phyloP scores from a whole-genome alignment of 2,113 vertebrate species.

The Centropristis striata region DNA sequence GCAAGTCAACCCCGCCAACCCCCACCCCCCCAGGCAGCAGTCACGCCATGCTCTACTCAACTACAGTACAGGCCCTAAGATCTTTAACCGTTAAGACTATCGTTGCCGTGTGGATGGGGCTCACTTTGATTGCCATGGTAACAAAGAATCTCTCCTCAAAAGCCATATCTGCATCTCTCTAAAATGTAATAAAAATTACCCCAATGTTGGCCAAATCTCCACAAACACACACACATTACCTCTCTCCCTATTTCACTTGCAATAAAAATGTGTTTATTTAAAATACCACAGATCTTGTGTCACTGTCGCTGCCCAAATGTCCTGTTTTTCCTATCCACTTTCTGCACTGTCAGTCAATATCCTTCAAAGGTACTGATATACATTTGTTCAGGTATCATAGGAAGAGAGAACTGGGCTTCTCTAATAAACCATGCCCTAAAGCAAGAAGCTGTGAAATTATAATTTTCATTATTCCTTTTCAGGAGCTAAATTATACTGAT shows the following conservation, averaged over 20 bases:
- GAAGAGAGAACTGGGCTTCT: background rate
- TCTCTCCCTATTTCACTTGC: background rate
- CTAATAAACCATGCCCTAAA: background rate
- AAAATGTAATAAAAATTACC: constrained; percentile 6
- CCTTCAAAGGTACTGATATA: background rate
- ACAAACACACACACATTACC: background rate
- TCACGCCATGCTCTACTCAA: background rate
- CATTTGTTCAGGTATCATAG: background rate
- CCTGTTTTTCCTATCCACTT: background rate
- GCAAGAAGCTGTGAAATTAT: constrained; percentile 1
- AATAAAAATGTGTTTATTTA: background rate
- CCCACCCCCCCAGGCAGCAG: background rate
- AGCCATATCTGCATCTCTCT: constrained; percentile 26
- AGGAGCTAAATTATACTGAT: background rate
- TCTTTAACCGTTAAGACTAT: constrained; percentile 16
- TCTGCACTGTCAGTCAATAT: background rate
- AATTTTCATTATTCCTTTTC: background rate
- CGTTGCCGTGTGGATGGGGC: background rate
- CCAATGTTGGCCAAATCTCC: background rate
- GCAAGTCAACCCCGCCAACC: background rate
- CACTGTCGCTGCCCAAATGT: background rate
- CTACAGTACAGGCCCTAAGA: constrained; percentile 1
- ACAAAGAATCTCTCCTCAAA: constrained; percentile 38
- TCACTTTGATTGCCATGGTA: constrained; percentile 57
- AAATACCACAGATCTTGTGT: background rate